Conservation (phyloP, 2,888 invertebrate genomes). For the Endotricha flammealis region DNA sequence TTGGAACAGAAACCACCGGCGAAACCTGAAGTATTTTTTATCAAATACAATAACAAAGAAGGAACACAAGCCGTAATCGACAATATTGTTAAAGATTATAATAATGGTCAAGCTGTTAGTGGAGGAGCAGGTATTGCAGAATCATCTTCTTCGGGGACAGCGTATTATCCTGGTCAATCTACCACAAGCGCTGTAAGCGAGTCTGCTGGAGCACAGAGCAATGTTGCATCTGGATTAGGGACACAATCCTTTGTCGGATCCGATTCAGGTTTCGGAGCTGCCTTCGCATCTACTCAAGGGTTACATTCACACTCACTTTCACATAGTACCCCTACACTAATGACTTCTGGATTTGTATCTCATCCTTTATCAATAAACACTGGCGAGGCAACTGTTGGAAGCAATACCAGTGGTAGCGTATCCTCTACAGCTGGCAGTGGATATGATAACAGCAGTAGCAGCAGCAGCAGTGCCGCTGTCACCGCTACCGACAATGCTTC, state of each 20-base stretch:
- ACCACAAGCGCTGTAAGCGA: not conserved
- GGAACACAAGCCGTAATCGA: slow-evolving; percentile 64
- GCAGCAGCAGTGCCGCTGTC: slow-evolving; percentile 18
- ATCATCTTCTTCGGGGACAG: slow-evolving; percentile 5
- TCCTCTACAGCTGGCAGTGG: slow-evolving; percentile 4
- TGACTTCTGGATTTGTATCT: not conserved
- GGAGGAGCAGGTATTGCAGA: slow-evolving; percentile 10
- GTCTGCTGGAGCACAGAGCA: not conserved
- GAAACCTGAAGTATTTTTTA: slow-evolving; percentile 88
- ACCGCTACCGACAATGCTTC: slow-evolving; percentile 28
- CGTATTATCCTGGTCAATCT: not conserved
- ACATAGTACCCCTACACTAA: not conserved
- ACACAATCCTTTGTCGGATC: slow-evolving; percentile 8
- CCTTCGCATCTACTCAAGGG: not conserved
- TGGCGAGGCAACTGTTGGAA: not conserved
- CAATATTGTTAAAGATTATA: slow-evolving; percentile 64
- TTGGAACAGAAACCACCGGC: slow-evolving; percentile 83
- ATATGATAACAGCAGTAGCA: slow-evolving; percentile 15
- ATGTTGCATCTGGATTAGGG: slow-evolving; percentile 4
- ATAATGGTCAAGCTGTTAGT: slow-evolving; percentile 28
- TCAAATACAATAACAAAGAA: slow-evolving; percentile 84
- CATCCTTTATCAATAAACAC: not conserved
- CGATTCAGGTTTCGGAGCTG: not conserved
- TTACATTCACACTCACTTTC: too few relatives aligned
- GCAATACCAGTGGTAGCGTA: not conserved